Conservation (phyloP, 2,797 vertebrate species). For the Myripristis jacobus region DNA sequence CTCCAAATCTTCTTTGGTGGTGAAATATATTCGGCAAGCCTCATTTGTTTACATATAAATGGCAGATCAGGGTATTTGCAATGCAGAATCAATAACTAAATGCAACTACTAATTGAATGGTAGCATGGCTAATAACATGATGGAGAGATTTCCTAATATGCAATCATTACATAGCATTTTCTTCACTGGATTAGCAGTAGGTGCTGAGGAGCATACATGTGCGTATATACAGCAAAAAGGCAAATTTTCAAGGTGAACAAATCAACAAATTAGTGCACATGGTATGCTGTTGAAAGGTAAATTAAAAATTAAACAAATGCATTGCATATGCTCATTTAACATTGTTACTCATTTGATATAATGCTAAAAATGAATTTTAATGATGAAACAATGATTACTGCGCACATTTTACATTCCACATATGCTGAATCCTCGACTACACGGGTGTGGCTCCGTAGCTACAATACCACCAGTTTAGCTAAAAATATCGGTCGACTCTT, state of each 20-base stretch:
- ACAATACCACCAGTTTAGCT: too few relatives aligned
- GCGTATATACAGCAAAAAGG: slow-evolving; percentile 11
- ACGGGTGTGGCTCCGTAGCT: too few relatives aligned
- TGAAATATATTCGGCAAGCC: slow-evolving; percentile 19
- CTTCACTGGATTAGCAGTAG: slow-evolving; percentile 33
- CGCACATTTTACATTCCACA: neutral
- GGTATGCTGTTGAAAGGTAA: slow-evolving; percentile 20
- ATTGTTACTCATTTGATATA: neutral
- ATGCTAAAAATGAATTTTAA: neutral
- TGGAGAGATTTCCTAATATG: slow-evolving; percentile 42
- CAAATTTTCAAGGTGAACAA: slow-evolving; percentile 6
- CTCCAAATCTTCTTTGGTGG: slow-evolving; percentile 11
- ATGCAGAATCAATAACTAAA: slow-evolving; percentile 60
- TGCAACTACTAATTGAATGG: slow-evolving; percentile 60
- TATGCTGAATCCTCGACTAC: too few relatives aligned
- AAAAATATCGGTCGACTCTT: too few relatives aligned
- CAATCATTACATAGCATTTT: slow-evolving; percentile 49
- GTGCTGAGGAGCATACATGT: slow-evolving; percentile 4
- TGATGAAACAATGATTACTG: neutral
- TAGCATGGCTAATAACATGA: slow-evolving; percentile 56
- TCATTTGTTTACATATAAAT: slow-evolving; percentile 58
- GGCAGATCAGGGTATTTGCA: slow-evolving; percentile 40
- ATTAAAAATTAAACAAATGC: slow-evolving; percentile 25
- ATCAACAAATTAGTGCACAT: slow-evolving; percentile 28
- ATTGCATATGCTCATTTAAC: slow-evolving; percentile 11